Evolutionary conservation across 2,888 invertebrate species (phyloP).

Genomic region (Hydrotaea diabolus): DNA sequence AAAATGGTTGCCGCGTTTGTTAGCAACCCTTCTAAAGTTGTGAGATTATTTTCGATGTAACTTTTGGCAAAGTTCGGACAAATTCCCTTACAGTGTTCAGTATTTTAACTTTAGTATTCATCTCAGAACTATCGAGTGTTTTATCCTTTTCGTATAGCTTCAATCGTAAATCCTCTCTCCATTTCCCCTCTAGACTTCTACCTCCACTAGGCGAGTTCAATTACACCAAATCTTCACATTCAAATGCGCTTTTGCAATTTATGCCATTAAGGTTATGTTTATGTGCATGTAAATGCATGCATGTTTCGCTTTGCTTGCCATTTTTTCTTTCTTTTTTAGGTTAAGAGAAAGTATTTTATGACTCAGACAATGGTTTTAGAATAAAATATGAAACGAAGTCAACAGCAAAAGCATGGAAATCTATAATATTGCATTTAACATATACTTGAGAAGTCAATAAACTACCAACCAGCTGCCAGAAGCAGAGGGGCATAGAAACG

Average conservation of each 20-base stretch:
- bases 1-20: too few species aligned
- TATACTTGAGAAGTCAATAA: slow-evolving; percentile 29
- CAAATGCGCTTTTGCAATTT: background rate
- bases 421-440: slow-evolving; percentile 16
- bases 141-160: too few species aligned
- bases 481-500: background rate
- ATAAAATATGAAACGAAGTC: slow-evolving; percentile 23
- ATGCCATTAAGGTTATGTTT: background rate
- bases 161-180: too few species aligned
- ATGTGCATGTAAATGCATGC: background rate
- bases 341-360: slow-evolving; percentile 42
- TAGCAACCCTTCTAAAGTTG: too few species aligned
- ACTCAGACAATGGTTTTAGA: slow-evolving; percentile 21
- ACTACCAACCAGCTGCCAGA: background rate
- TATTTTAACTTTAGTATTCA: too few species aligned
- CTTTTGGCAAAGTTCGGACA: too few species aligned
- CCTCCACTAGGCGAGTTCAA: background rate
- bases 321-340: background rate
- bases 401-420: background rate
- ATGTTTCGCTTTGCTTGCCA: background rate
- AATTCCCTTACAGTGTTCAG: too few species aligned
- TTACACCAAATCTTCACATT: background rate
- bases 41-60: too few species aligned
- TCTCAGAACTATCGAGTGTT: too few species aligned
- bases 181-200: too few species aligned